These are phyloP conservation scores for Rhegmatorhina hoffmannsi DNA, from an alignment of 2,113 vertebrate genomes.

Conservation along the genomic window DNA sequence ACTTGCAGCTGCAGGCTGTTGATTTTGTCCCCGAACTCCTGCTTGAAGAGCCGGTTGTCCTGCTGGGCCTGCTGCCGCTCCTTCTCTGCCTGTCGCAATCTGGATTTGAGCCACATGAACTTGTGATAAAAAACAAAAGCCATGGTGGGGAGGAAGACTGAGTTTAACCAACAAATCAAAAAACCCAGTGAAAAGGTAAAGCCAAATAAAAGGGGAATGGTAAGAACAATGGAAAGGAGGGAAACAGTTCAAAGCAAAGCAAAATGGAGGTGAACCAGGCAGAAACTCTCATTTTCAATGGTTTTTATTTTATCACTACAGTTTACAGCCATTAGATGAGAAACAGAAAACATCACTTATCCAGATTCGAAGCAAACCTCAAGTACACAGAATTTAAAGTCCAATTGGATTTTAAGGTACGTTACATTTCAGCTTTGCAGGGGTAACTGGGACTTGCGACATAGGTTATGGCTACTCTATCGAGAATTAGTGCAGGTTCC, in stretches of 20 bases:
- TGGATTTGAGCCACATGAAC: conserved; percentile 92
- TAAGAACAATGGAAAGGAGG: background rate
- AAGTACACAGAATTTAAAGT: conserved; percentile 70
- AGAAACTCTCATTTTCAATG: conserved; percentile 75
- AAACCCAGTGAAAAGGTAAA: conserved; percentile 65
- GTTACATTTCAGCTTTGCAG: conserved; percentile 66
- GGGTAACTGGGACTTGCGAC: conserved; percentile 57
- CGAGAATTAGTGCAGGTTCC: conserved; percentile 36
- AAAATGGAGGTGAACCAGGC: conserved; percentile 86
- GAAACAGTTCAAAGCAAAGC: conserved; percentile 57
- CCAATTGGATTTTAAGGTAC: conserved; percentile 48
- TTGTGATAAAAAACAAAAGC: conserved; percentile 89
- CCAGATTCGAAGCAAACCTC: conserved; percentile 76
- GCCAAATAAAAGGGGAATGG: conserved; percentile 37
- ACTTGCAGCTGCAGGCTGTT: conserved; percentile 91
- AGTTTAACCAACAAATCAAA: conserved; percentile 70
- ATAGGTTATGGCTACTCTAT: conserved; percentile 31
- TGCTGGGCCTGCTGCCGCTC: conserved; percentile 85
- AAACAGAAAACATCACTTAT: conserved; percentile 85
- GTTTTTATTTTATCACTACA: conserved; percentile 95
- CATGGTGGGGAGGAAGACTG: conserved; percentile 78
- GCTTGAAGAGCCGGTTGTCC: conserved; percentile 96
- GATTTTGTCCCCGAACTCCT: conserved; percentile 98
- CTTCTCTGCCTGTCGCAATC: conserved; percentile 90
- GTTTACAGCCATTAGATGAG: conserved; percentile 91